Evolutionary conservation across 2,113 vertebrate species (phyloP).

Genomic region (Gavia stellata): DNA sequence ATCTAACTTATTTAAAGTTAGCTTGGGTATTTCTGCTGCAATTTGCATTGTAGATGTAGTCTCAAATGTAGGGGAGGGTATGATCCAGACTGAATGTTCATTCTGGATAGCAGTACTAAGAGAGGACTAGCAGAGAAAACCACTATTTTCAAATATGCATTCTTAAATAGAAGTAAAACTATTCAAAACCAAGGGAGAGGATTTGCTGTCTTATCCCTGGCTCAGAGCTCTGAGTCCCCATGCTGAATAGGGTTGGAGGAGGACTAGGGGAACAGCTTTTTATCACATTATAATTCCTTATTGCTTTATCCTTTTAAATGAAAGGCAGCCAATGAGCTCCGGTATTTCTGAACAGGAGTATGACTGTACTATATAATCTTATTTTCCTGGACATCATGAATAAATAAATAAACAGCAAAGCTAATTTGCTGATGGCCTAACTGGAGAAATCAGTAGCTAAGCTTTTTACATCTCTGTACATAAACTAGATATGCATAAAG

Average conservation of each 20-base stretch:
- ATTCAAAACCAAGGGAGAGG: not conserved
- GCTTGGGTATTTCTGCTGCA: not conserved
- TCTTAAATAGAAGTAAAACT: not conserved
- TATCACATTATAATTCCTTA: not conserved
- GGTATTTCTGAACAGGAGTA: not conserved
- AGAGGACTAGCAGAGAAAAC: not conserved
- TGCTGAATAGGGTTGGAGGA: not conserved
- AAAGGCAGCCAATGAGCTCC: not conserved
- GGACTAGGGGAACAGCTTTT: not conserved
- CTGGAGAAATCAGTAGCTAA: not conserved
- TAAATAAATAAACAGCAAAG: not conserved
- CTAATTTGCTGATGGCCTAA: not conserved
- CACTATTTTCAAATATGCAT: not conserved
- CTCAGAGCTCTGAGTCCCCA: not conserved
- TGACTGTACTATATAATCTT: not conserved
- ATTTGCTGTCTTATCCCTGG: not conserved
- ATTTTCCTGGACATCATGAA: not conserved
- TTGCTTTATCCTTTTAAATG: not conserved
- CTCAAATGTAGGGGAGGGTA: not conserved
- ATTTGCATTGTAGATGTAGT: not conserved
- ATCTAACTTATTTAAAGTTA: not conserved
- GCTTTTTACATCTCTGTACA: not conserved
- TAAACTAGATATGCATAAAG: not conserved
- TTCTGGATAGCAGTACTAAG: not conserved
- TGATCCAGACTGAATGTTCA: not conserved